A percentile compares a stretch with the other conserved stretches of the same genome.
These are phyloP conservation scores for Aricia agestis DNA, from an alignment of 1,140 invertebrate species.

Conservation along the genomic window DNA sequence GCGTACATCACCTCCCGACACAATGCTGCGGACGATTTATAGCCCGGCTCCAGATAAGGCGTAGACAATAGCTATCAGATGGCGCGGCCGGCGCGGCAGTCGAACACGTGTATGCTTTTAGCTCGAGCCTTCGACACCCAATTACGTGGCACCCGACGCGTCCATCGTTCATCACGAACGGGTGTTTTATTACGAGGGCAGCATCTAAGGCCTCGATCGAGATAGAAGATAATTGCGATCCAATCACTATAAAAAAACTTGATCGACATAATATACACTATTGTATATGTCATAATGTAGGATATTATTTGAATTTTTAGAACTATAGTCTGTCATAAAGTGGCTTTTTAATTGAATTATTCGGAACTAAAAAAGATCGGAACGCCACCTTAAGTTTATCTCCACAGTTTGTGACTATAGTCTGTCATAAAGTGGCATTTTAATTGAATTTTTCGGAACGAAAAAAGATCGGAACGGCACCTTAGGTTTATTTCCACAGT, in stretches of 20 bases:
- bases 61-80: constrained; percentile 68
- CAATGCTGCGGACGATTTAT: constrained; percentile 68
- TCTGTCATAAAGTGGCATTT: no score
- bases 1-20: constrained; percentile 63
- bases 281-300: no score
- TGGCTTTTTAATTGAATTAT: no score
- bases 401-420: no score
- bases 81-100: constrained; percentile 33
- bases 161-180: constrained; percentile 65
- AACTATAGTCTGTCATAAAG: no score
- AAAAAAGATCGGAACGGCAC: no score
- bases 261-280: no score
- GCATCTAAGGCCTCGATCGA: constrained; percentile 26
- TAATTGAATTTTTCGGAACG: no score
- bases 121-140: constrained; percentile 65
- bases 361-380: no score
- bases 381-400: no score
- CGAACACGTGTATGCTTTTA: constrained; percentile 73
- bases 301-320: no score
- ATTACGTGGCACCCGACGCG: constrained; percentile 54
- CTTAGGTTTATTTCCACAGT: no score
- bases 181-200: constrained; percentile 51
- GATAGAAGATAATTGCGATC: constrained; percentile 30
- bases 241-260: constrained; percentile 10
- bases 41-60: constrained; percentile 54